phyloP scores from a whole-genome alignment of 2,888 invertebrate genomes.

The Teinopalpus imperialis region DNA sequence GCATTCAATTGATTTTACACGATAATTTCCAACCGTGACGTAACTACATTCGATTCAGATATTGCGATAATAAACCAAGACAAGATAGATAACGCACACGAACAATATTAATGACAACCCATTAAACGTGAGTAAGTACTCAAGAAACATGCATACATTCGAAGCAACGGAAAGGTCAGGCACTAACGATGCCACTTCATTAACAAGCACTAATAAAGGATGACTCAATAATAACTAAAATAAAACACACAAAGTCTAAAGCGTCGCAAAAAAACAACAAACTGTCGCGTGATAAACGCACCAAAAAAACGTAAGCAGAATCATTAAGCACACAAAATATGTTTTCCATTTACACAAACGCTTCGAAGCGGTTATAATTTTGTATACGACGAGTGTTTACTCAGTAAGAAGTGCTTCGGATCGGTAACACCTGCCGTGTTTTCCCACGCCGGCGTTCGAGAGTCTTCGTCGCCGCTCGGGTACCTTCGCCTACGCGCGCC shows the following conservation, averaged over 20 bases:
- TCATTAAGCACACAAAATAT: conserved; percentile 82
- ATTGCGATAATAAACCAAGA: conserved; percentile 3
- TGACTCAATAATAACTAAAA: conserved; percentile 64
- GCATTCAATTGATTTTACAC: too few species aligned
- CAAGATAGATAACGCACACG: conserved; percentile 19
- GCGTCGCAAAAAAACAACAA: conserved; percentile 63
- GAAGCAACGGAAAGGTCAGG: conserved; percentile 51
- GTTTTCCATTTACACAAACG: conserved; percentile 81
- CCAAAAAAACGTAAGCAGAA: conserved; percentile 77
- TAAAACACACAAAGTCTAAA: conserved; percentile 55
- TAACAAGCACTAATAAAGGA: conserved; percentile 67
- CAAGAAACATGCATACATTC: conserved; percentile 23
- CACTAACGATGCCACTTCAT: conserved; percentile 51
- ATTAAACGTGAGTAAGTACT: conserved; percentile 28
- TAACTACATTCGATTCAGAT: not conserved
- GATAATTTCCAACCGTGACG: not conserved
- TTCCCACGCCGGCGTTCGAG: conserved; percentile 74
- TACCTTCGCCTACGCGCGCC: conserved; percentile 45
- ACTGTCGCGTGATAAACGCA: conserved; percentile 65
- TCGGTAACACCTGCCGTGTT: conserved; percentile 79
- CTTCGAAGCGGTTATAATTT: conserved; percentile 79
- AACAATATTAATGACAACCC: conserved; percentile 17
- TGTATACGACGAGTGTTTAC: conserved; percentile 80
- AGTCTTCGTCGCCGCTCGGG: conserved; percentile 54
- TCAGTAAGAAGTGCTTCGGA: conserved; percentile 78